phyloP scores from a whole-genome alignment of 1,140 invertebrate genomes.

The Tribolium castaneum region DNA sequence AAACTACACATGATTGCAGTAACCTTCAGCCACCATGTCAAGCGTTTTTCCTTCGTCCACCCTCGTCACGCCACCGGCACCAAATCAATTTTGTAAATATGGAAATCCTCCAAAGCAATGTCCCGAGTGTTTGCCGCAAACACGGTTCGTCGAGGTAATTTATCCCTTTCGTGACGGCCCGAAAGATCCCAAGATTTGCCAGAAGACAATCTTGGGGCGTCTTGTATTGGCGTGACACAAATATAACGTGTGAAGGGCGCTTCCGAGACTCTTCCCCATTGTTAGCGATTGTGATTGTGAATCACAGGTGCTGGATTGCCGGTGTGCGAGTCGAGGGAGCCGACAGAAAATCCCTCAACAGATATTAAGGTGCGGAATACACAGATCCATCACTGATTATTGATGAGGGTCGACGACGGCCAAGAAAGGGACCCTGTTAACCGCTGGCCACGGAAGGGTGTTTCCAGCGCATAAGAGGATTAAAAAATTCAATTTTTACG shows the following conservation, averaged over 20 bases:
- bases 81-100: conserved; percentile 30
- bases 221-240: conserved; percentile 22
- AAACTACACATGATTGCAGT: too few species aligned
- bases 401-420: neutral
- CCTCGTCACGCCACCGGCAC: neutral
- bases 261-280: conserved; percentile 8
- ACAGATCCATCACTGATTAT: neutral
- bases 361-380: neutral
- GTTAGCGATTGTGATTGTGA: conserved; percentile 9
- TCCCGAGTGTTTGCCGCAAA: conserved; percentile 19
- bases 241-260: conserved; percentile 21
- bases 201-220: conserved; percentile 13
- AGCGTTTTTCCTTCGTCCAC: neutral
- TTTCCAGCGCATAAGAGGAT: neutral
- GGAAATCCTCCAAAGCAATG: conserved; percentile 1
- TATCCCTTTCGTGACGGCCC: conserved; percentile 21
- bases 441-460: neutral
- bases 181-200: conserved; percentile 27
- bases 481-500: too few species aligned
- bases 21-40: neutral
- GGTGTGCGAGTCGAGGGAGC: neutral
- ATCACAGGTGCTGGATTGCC: conserved; percentile 13
- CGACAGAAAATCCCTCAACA: neutral
- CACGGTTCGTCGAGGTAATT: conserved; percentile 15
- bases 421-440: neutral